These are phyloP conservation scores for Argyra leucocephala DNA, from an alignment of 2,888 invertebrate species.

Conservation along the genomic window DNA sequence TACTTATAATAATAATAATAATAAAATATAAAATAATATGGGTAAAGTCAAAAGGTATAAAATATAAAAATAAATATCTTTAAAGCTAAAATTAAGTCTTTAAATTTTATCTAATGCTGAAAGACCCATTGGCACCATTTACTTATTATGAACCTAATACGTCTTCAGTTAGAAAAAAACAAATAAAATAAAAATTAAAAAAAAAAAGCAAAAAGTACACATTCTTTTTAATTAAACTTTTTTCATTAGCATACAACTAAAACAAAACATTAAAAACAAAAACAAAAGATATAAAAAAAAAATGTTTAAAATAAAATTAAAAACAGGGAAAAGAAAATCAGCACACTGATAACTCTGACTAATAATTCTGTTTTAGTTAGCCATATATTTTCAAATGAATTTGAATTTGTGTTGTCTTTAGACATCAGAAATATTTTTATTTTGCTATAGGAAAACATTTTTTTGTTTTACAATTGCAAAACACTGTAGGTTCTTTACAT, in stretches of 20 bases:
- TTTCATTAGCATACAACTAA: not conserved
- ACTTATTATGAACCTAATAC: no score
- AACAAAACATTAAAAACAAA: not conserved
- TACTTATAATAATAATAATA: no score
- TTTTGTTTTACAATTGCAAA: no score
- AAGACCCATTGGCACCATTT: not conserved
- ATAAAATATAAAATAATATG: no score
- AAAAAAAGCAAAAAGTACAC: not conserved
- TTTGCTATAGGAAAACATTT: no score
- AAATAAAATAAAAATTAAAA: not conserved
- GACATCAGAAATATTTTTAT: no score
- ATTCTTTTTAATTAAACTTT: not conserved
- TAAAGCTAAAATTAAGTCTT: not conserved
- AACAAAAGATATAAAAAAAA: not conserved
- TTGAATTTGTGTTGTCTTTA: no score
- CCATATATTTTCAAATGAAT: no score
- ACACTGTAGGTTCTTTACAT: no score
- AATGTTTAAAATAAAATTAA: not conserved
- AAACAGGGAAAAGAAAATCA: not conserved
- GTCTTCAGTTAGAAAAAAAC: not conserved
- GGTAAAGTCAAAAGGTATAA: not conserved
- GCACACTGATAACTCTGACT: no score
- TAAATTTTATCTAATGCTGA: not conserved
- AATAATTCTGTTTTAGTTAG: no score
- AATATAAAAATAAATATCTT: not conserved